A percentile compares a stretch with the other conserved stretches of the same genome.
Evolutionary conservation across 2,888 invertebrate genomes (phyloP).

Genomic region (Copidosoma aretas): DNA sequence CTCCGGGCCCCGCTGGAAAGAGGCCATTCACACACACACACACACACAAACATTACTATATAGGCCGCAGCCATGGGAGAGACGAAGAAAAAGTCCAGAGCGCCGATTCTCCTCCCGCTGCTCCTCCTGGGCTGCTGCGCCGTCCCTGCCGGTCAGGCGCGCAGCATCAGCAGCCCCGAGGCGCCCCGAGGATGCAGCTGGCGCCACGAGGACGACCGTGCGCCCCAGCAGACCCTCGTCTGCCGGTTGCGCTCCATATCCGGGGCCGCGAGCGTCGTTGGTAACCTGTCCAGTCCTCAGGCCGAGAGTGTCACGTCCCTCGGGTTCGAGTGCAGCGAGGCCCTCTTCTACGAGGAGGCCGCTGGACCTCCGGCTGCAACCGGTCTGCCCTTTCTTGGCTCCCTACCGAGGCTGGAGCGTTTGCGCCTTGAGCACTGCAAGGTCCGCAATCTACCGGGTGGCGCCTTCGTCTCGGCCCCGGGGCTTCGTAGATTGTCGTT

Average conservation of each 20-base stretch:
- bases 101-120: neutral
- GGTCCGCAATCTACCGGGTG: slow-evolving; percentile 75
- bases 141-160: neutral
- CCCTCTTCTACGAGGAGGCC: slow-evolving; percentile 69
- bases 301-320: slow-evolving; percentile 72
- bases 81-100: too few species aligned
- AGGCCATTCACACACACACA: neutral
- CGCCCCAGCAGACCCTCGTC: slow-evolving; percentile 66
- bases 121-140: neutral
- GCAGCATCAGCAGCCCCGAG: slow-evolving; percentile 62
- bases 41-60: too few species aligned
- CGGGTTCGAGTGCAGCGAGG: slow-evolving; percentile 77
- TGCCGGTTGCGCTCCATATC: slow-evolving; percentile 77
- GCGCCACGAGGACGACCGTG: slow-evolving; percentile 64
- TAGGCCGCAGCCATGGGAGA: neutral
- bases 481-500: slow-evolving; percentile 73
- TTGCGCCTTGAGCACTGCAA: slow-evolving; percentile 79
- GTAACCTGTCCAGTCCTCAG: slow-evolving; percentile 73
- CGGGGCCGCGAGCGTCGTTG: slow-evolving; percentile 72
- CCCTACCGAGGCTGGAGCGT: slow-evolving; percentile 72
- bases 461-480: slow-evolving; percentile 72
- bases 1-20: neutral
- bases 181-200: slow-evolving; percentile 77
- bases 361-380: slow-evolving; percentile 44
- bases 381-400: too few species aligned